A percentile compares a stretch with the other conserved stretches of the same genome.
Evolutionary conservation across 1,140 invertebrate genomes (phyloP).

Genomic region (Listronotus bonariensis): DNA sequence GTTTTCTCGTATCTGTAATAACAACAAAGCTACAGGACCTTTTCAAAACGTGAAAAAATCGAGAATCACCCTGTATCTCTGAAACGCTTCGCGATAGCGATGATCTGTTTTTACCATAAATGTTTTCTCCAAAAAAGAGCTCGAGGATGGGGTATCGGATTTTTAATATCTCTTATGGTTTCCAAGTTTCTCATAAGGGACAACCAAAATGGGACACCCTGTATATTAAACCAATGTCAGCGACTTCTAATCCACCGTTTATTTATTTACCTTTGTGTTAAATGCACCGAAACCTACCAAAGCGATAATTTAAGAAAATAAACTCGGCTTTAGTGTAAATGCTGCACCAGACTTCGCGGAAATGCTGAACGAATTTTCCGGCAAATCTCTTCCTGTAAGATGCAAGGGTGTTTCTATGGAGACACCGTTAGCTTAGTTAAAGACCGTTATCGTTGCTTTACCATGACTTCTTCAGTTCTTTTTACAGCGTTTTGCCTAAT

Average conservation of each 20-base stretch:
- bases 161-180: too few species aligned
- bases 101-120: too few species aligned
- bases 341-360: conserved; percentile 4
- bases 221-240: background rate
- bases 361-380: conserved; percentile 27
- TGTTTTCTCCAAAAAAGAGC: too few species aligned
- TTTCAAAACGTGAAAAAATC: too few species aligned
- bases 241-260: background rate
- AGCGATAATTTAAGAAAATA: conserved; percentile 27
- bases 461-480: conserved; percentile 20
- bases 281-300: conserved; percentile 7
- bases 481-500: conserved; percentile 4
- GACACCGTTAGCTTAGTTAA: conserved; percentile 16
- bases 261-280: conserved; percentile 4
- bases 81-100: too few species aligned
- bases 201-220: too few species aligned
- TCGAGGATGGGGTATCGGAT: too few species aligned
- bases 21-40: too few species aligned
- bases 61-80: too few species aligned
- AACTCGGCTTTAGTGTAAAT: conserved; percentile 15
- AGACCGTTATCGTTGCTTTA: conserved; percentile 17
- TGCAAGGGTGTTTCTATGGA: conserved; percentile 39
- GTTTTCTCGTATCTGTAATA: too few species aligned
- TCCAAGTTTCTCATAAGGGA: too few species aligned
- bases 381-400: conserved; percentile 30